Base-by-base conservation (phyloP, 1,140 invertebrate genomes). In the Hirudo medicinalis region DNA sequence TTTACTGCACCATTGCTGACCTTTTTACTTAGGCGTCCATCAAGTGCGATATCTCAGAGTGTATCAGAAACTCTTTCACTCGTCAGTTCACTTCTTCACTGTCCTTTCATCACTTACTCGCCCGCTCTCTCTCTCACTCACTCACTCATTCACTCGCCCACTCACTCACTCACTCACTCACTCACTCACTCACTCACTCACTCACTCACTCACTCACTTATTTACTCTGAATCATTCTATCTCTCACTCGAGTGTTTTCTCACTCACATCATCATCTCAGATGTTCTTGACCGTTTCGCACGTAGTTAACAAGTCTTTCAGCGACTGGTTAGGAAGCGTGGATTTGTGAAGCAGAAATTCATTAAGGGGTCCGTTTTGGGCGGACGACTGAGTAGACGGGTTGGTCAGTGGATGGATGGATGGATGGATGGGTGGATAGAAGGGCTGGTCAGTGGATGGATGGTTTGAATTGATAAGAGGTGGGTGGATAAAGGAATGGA, bases 191-290 rank as follows among this genome's bases (percentile, higher is more conserved):
- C 57, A 63, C 57, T 63, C 57, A 63, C 57, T 63, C 57, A 63
- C 29, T 29, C 60, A 66, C 57, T 63, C 57, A 63, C 57, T 63
- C 57, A 63, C 57, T 63, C 57, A 71, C 53, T 71, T 54, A 63
- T 49, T 71, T 54, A 63, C 70, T 70, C 40, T 49, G n/a, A 70
- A 25, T 70, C 69, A 57, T 8, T 70, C 49, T 49, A 25, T 69
- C 68, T 29, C 32, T 69, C 68, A 69, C 68, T 40, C 32, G 29
- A 5, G 40, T 25, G 20, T 36, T 69, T 36, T 29, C 68, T 69
- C 68, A 69, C 6, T 40, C 68, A 55, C 68, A 0, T 36, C 25
- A 25, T 69, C 68, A 69, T 29, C n/a, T 63, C 85, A 40, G 67
- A 25, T 43, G 57, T 49, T 49, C 43, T 49, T 49, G 43, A 49